Evolutionary conservation across 2,888 invertebrate species (phyloP).

Genomic region (Leptarthrus brevirostris): DNA sequence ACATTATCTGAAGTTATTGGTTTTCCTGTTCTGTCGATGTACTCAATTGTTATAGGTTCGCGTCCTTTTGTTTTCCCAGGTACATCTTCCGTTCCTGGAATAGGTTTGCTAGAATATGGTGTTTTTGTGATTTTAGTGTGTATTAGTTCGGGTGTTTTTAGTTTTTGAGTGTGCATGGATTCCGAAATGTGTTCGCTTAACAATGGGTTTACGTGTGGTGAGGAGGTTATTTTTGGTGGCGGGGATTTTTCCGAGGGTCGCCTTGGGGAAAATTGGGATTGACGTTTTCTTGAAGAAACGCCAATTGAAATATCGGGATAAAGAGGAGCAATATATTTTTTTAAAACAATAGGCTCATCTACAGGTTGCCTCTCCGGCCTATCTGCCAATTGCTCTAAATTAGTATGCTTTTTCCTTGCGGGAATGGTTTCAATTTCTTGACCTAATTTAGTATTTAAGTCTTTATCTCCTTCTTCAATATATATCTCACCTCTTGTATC

Average conservation of each 20-base stretch:
- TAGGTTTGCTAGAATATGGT: background rate
- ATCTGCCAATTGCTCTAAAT: background rate
- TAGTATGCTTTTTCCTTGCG: background rate
- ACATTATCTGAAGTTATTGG: background rate
- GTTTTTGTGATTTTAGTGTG: background rate
- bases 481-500: conserved; percentile 44
- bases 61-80: background rate
- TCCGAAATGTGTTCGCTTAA: background rate
- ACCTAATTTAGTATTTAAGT: background rate
- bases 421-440: background rate
- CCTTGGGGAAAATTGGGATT: conserved; percentile 50
- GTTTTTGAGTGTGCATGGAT: background rate
- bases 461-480: background rate
- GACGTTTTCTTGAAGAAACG: background rate
- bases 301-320: background rate
- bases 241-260: too few relatives aligned
- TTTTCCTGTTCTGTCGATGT: background rate
- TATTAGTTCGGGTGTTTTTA: background rate
- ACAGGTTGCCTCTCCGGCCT: background rate
- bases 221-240: too few relatives aligned
- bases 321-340: background rate
- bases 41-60: background rate
- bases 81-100: background rate
- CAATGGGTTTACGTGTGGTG: background rate
- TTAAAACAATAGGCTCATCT: background rate